Conservation (phyloP, 2,888 invertebrate genomes). For the Scaptomyza parva region DNA sequence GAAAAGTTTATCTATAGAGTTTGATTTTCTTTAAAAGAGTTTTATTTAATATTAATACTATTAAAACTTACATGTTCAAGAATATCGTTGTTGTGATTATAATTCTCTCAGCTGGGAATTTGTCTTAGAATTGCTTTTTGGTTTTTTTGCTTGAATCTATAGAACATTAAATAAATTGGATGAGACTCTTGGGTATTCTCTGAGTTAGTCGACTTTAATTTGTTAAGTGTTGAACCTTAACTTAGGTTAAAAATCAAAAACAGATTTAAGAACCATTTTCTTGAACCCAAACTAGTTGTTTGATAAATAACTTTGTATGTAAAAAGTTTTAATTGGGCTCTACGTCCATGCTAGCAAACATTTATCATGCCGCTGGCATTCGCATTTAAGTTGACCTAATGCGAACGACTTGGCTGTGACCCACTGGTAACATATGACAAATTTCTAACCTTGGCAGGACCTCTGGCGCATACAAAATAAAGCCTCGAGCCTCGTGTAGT, state of each 20-base stretch:
- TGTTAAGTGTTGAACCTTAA: neutral
- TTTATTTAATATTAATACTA: too few species aligned
- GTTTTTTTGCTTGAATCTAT: too few species aligned
- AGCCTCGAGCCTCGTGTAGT: neutral
- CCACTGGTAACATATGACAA: slow-evolving; percentile 41
- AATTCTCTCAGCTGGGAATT: too few species aligned
- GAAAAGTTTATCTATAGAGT: neutral
- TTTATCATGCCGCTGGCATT: slow-evolving; percentile 49
- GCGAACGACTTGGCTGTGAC: slow-evolving; percentile 26
- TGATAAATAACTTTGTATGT: neutral
- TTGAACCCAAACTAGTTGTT: neutral
- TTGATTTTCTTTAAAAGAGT: too few species aligned
- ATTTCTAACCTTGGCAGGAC: slow-evolving; percentile 27
- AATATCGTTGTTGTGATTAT: too few species aligned
- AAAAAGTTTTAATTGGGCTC: neutral
- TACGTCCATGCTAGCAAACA: slow-evolving; percentile 2
- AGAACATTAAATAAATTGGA: too few species aligned
- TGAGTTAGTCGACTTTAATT: neutral
- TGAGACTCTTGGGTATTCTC: too few species aligned
- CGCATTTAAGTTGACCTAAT: slow-evolving; percentile 34
- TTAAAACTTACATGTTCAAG: too few species aligned
- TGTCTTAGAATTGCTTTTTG: too few species aligned
- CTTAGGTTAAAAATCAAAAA: neutral
- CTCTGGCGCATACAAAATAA: slow-evolving; percentile 51
- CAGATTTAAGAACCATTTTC: neutral